Conservation (phyloP, 2,888 invertebrate genomes). For the Mellilla xanthometata region DNA sequence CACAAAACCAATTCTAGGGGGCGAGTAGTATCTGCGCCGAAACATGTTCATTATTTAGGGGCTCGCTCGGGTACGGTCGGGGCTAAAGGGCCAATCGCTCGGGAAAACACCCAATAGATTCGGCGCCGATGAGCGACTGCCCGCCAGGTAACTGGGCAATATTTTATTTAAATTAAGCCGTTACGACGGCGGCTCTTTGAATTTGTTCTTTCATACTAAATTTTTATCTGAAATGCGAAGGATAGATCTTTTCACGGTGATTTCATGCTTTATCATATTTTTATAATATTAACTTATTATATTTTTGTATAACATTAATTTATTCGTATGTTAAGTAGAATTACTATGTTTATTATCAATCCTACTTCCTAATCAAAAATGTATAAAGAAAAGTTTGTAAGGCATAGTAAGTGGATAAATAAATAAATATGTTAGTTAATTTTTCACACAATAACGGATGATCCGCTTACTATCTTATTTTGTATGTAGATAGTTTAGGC, state of each 20-base stretch:
- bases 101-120: slow-evolving; percentile 61
- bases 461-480: too few species aligned
- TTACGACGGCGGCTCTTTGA: slow-evolving; percentile 46
- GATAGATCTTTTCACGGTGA: slow-evolving; percentile 24
- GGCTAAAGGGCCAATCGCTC: slow-evolving; percentile 58
- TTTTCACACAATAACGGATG: too few species aligned
- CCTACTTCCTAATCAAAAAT: too few species aligned
- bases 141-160: slow-evolving; percentile 57
- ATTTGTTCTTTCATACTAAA: slow-evolving; percentile 51
- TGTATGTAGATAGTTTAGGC: too few species aligned
- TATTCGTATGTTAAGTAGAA: too few species aligned
- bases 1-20: slow-evolving; percentile 67
- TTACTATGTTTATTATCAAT: too few species aligned
- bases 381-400: too few species aligned
- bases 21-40: slow-evolving; percentile 49
- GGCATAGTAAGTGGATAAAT: too few species aligned
- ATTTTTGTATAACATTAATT: too few species aligned
- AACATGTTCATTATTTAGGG: slow-evolving; percentile 72
- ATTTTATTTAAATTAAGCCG: slow-evolving; percentile 67
- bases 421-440: too few species aligned
- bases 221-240: slow-evolving; percentile 31
- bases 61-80: slow-evolving; percentile 42
- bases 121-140: slow-evolving; percentile 53
- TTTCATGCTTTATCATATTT: slow-evolving; percentile 28
- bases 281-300: too few species aligned